Percentiles rank a stretch among this genome's conserved stretches.
phyloP scores from a whole-genome alignment of 2,888 invertebrate genomes.

The Drosophila setosimentum region DNA sequence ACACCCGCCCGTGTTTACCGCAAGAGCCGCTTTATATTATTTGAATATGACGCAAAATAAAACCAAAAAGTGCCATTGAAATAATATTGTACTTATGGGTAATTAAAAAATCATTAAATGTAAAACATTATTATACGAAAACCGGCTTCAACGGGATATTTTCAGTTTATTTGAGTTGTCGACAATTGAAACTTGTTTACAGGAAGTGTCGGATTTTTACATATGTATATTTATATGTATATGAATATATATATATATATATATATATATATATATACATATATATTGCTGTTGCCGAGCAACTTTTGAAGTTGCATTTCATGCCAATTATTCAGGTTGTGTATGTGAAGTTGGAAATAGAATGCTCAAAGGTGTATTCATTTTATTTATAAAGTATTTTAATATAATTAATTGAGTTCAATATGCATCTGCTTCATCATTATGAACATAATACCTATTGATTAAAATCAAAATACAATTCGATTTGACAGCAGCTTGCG shows the following conservation, averaged over 20 bases:
- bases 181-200: slow-evolving; percentile 43
- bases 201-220: not conserved
- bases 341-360: not conserved
- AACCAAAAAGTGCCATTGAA: slow-evolving; percentile 63
- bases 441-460: not conserved
- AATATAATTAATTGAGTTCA: not conserved
- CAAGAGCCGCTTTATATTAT: slow-evolving; percentile 2
- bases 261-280: not conserved
- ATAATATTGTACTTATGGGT: slow-evolving; percentile 70
- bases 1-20: too few species aligned
- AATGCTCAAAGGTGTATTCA: not conserved
- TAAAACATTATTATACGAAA: slow-evolving; percentile 31
- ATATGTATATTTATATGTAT: not conserved
- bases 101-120: slow-evolving; percentile 74
- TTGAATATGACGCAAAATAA: slow-evolving; percentile 50
- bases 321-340: not conserved
- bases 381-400: not conserved
- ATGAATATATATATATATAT: not conserved
- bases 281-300: not conserved
- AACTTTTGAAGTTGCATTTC: not conserved
- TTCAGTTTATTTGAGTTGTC: slow-evolving; percentile 31
- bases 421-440: not conserved
- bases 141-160: slow-evolving; percentile 52
- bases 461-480: not conserved
- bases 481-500: not conserved